These are phyloP conservation scores for Hecatera dysodea DNA, from an alignment of 2,888 invertebrate genomes.

Conservation along the genomic window DNA sequence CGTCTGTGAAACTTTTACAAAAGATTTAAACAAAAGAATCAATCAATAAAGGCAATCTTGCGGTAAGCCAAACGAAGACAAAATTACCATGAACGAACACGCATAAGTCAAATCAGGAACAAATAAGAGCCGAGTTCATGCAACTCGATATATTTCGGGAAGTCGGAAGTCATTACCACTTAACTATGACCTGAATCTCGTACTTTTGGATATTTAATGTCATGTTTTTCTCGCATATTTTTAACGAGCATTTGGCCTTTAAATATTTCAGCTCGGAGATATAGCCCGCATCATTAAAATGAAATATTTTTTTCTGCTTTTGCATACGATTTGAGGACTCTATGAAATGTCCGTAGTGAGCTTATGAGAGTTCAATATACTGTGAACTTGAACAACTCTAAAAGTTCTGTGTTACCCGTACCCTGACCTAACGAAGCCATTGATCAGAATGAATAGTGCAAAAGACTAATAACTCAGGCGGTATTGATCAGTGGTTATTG, in stretches of 20 bases:
- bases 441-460: conserved; percentile 29
- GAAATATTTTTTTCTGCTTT: neutral
- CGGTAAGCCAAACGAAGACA: conserved; percentile 21
- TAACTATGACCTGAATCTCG: conserved; percentile 49
- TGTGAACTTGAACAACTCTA: conserved; percentile 20
- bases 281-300: conserved; percentile 41
- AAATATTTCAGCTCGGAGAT: conserved; percentile 34
- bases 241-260: conserved; percentile 23
- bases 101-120: conserved; percentile 59
- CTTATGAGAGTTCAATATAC: conserved; percentile 4
- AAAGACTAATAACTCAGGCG: conserved; percentile 39
- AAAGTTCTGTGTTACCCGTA: conserved; percentile 5
- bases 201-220: conserved; percentile 40
- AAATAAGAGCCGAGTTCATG: conserved; percentile 56
- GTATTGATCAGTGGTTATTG: conserved; percentile 50
- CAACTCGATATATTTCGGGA: conserved; percentile 56
- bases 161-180: conserved; percentile 61
- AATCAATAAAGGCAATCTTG: no score
- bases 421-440: conserved; percentile 21
- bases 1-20: conserved; percentile 5
- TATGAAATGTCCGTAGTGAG: conserved; percentile 11
- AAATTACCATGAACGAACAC: conserved; percentile 52
- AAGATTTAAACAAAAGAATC: neutral
- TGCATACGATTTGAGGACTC: neutral
- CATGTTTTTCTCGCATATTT: conserved; percentile 44